Evolutionary conservation across 2,113 vertebrate species (phyloP).

Genomic region (Phylloscopus trochiloides): DNA sequence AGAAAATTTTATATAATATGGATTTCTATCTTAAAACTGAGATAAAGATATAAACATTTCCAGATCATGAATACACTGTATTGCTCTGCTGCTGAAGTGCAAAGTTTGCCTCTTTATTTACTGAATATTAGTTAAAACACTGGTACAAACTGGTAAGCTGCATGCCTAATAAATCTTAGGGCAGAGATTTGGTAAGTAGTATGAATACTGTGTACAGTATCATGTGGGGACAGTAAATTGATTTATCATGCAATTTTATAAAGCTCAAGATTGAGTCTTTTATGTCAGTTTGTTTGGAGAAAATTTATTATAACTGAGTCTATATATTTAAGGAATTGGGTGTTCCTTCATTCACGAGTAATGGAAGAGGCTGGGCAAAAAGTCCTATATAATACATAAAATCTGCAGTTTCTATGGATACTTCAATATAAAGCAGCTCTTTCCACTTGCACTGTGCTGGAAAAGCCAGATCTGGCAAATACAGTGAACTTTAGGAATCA

Average conservation of each 20-base stretch:
- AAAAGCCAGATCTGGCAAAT: not conserved
- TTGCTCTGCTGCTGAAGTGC: not conserved
- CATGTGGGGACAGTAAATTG: not conserved
- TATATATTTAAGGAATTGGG: not conserved
- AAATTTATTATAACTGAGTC: not conserved
- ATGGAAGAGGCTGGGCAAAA: not conserved
- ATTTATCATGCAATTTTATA: not conserved
- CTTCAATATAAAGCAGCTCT: not conserved
- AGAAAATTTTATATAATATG: not conserved
- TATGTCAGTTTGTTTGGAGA: not conserved
- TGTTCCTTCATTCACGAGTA: not conserved
- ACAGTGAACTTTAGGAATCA: not conserved
- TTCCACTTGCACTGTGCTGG: not conserved
- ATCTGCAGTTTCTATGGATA: not conserved
- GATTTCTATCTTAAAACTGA: not conserved
- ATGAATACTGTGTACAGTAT: not conserved
- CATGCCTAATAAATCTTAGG: not conserved
- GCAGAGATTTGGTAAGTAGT: not conserved
- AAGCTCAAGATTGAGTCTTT: not conserved
- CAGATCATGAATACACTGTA: not conserved
- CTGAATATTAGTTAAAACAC: not conserved
- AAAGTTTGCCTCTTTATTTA: not conserved
- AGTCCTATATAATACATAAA: not conserved
- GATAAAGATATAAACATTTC: not conserved
- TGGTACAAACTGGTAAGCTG: not conserved